A percentile compares a stretch with the other conserved stretches of the same genome.
These are phyloP conservation scores for Dermochelys coriacea DNA, from an alignment of 2,797 vertebrate species.

Conservation along the genomic window DNA sequence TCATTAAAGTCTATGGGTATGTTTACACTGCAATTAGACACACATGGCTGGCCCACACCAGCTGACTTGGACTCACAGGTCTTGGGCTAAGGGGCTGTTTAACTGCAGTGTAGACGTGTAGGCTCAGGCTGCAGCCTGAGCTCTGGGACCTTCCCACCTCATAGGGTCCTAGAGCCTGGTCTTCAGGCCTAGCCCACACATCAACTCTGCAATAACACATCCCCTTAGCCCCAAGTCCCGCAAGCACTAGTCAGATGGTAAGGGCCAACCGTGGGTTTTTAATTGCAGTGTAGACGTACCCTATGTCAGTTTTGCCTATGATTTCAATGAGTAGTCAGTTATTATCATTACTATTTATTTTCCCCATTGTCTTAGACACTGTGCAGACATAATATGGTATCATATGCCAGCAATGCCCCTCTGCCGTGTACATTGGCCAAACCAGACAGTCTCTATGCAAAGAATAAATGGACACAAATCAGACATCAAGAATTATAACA, in stretches of 20 bases:
- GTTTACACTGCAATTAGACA: not conserved
- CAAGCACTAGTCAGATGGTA: not conserved
- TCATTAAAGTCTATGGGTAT: slow-evolving; percentile 36
- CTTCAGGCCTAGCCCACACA: not conserved
- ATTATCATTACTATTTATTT: slow-evolving; percentile 55
- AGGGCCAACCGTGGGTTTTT: not conserved
- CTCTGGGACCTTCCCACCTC: not conserved
- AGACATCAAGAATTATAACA: no score
- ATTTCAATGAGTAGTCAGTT: slow-evolving; percentile 43
- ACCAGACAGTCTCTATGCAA: no score
- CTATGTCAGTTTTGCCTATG: slow-evolving; percentile 61
- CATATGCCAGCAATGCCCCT: no score
- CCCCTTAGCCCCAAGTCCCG: not conserved
- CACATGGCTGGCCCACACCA: not conserved
- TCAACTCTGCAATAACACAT: not conserved
- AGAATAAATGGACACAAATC: no score
- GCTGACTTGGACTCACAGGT: not conserved
- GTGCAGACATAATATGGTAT: slow-evolving; percentile 23
- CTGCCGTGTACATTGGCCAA: no score
- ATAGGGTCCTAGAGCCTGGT: not conserved
- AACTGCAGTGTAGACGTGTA: not conserved
- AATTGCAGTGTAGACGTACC: not conserved
- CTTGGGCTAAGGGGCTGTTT: not conserved
- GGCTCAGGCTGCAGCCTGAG: not conserved
- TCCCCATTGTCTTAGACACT: slow-evolving; percentile 55